A percentile compares a stretch with the other conserved stretches of the same genome.
Evolutionary conservation across 2,113 vertebrate species (phyloP).

Genomic region (Dicrurus megarhynchus): DNA sequence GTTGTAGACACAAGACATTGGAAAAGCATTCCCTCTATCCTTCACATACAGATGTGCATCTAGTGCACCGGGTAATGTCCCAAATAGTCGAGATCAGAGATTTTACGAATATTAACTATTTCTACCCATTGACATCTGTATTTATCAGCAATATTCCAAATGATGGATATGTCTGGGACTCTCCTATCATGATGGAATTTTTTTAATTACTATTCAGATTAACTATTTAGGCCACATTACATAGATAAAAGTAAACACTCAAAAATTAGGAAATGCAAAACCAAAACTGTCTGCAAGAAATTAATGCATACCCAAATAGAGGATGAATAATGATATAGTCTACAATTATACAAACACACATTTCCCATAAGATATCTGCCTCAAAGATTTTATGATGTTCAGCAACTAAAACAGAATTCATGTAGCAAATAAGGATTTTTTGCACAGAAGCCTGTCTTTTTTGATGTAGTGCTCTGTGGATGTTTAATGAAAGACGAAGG

Average conservation of each 20-base stretch:
- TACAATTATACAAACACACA: conserved; percentile 32
- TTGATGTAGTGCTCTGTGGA: background rate
- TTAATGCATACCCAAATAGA: background rate
- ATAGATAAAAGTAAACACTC: background rate
- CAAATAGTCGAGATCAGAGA: background rate
- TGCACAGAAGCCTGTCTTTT: conserved; percentile 8
- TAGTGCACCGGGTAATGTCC: background rate
- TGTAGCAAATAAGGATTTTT: conserved; percentile 25
- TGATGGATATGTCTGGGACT: background rate
- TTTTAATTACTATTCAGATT: background rate
- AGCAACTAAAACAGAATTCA: conserved; percentile 33
- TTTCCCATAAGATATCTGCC: conserved; percentile 29
- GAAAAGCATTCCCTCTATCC: background rate
- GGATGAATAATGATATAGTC: background rate
- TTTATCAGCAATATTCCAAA: background rate
- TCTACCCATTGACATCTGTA: background rate
- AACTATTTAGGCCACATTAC: background rate
- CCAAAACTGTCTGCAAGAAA: background rate
- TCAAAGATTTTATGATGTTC: conserved; percentile 41
- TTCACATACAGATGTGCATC: background rate
- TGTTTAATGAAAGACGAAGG: background rate
- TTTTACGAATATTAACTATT: conserved; percentile 8
- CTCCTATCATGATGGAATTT: background rate
- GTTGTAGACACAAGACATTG: background rate
- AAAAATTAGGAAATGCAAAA: background rate